Conservation (phyloP, 2,113 vertebrate species). For the Pipra filicauda region DNA sequence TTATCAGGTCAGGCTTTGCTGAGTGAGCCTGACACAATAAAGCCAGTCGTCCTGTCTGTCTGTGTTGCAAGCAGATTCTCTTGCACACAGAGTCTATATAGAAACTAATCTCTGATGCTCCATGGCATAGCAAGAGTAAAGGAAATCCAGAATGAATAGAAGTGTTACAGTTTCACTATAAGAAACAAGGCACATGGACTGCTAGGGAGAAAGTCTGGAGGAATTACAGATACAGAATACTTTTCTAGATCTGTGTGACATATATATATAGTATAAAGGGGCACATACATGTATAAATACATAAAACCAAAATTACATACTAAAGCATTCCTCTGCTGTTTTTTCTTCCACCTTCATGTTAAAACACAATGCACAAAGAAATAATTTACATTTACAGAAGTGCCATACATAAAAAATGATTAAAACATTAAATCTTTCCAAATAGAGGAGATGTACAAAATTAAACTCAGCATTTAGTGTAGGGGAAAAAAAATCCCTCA, state of each 20-base stretch:
- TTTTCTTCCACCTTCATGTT: background rate
- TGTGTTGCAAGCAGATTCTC: background rate
- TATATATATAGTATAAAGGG: background rate
- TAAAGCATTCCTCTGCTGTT: background rate
- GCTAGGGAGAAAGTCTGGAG: background rate
- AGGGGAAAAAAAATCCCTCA: background rate
- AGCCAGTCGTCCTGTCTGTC: background rate
- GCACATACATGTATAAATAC: background rate
- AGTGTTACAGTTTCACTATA: background rate
- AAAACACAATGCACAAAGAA: background rate
- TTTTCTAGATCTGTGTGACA: background rate
- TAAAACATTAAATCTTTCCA: slow-evolving; percentile 64
- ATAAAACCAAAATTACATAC: background rate
- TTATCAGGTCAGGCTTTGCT: background rate
- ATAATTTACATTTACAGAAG: slow-evolving; percentile 41
- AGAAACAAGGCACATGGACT: background rate
- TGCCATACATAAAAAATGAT: slow-evolving; percentile 53
- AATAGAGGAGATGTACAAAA: slow-evolving; percentile 42
- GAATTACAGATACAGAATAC: background rate
- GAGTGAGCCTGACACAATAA: background rate
- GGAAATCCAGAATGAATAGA: background rate
- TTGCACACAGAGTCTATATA: background rate
- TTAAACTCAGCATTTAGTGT: slow-evolving; percentile 42
- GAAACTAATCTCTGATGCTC: background rate
- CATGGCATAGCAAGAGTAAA: background rate